Evolutionary conservation across 2,113 vertebrate species (phyloP).

Genomic region (Cryptoleucopteryx plumbea): DNA sequence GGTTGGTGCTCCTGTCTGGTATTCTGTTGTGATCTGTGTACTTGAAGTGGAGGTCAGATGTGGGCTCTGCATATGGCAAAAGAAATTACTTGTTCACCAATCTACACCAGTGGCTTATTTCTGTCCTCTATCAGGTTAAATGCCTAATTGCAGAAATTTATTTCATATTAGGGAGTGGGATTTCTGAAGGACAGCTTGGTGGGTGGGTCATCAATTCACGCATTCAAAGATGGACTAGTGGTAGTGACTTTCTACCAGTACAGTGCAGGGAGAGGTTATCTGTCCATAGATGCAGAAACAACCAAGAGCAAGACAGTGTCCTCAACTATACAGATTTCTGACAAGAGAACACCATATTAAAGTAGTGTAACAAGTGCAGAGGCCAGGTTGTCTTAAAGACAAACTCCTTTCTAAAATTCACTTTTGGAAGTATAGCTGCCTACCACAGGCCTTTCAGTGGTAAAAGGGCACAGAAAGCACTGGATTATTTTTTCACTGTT

Average conservation of each 20-base stretch:
- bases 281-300: background rate
- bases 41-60: background rate
- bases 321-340: background rate
- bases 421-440: background rate
- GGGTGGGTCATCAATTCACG: accelerated
- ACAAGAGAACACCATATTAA: background rate
- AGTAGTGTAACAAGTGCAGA: background rate
- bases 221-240: background rate
- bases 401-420: background rate
- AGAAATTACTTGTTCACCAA: background rate
- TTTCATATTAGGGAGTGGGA: background rate
- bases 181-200: background rate
- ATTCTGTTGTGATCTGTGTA: background rate
- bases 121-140: background rate
- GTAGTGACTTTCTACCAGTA: background rate
- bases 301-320: background rate
- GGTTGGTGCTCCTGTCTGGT: background rate
- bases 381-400: background rate
- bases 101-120: background rate
- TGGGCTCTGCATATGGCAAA: background rate
- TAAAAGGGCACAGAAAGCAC: background rate
- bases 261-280: background rate
- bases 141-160: background rate
- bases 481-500: background rate
- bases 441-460: background rate